Base-by-base conservation (phyloP, 1,140 invertebrate genomes). In the Drosophila varians region DNA sequence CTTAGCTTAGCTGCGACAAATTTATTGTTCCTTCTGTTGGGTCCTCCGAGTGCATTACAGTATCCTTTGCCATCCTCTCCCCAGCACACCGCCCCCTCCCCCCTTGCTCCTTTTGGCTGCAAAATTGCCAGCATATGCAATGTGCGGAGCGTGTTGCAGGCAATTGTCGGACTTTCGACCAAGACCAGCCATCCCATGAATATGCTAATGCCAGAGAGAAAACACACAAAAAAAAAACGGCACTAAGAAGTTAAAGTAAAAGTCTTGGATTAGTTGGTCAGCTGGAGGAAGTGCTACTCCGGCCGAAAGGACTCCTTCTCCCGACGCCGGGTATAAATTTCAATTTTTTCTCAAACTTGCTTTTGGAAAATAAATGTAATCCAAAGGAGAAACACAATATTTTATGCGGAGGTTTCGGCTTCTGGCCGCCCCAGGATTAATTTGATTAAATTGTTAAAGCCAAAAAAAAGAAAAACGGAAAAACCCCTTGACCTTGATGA, bases 71-170 rank as follows among this genome's bases (percentile, higher is more conserved):
- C 36, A 16, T 8, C 36, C 36, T 38, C n/a, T n/a, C n/a, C n/a
- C n/a, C n/a, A n/a, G n/a, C n/a, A n/a, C n/a, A n/a, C n/a, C 23
- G 11, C 18, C 28, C 19, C 40, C 21, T 12, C 25, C 18, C 7
- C 6, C n/a, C 3, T 1, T 14, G 8, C 25, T 21, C 18, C 18
- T 28, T 8, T 1, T 28, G 42, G 23, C n/a, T 51, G 25, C 23
- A 64, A 8, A 64, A 64, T 65, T 31, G 62, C 62, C 34, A 65
- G 58, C 58, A 65, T 65, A 42, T 64, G 45, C 62, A 65, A 18
- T 47, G 19, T 21, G 54, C 42, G 11, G 11, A 57, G 54, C 54
- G 54, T 57, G 54, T 38, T 64, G 58, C 62, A 43, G 36, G 58
- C 57, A 62, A 65, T 49, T 23, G 43, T 42, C 40, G 19, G 54